Base-by-base conservation (phyloP, 2,113 vertebrate genomes). In the Lepus americanus region DNA sequence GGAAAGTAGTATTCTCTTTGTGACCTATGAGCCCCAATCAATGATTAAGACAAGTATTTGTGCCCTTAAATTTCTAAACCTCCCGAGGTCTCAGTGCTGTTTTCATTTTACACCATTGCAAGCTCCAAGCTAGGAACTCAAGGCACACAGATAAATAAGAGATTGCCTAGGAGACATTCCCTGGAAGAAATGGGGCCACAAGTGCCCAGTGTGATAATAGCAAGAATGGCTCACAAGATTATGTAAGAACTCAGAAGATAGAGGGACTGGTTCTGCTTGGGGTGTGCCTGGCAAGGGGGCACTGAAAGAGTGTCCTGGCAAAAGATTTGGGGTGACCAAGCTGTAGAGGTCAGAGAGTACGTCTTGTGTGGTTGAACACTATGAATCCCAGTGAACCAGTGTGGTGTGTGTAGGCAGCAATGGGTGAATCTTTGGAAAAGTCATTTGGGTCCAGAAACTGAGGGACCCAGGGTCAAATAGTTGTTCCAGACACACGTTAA, bases 1-100 rank as follows among this genome's bases (percentile, higher is more conserved):
- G 16, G 25, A 79, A 39, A 29, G 39, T 33, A 44, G 6, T 9
- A 14, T 73, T 72, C 22, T 78, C 29, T 55, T n/a, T 39, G 69
- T 84, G 87, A 59, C 9, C 39, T 80, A 8, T 89, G 59, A 36
- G 36, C n/a, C 39, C 10, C 1, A 9, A 73, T 39, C 63, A 63
- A 66, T 72, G 51, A 53, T 63, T 70, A 76, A 82, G 64, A 59
- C 51, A 74, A 69, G 55, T n/a, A 78, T 77, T 22, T 55, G 6
- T 85, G 66, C 23, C 36, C 59, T 89, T 89, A 23, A 25, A 36
- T 88, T 95, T 87, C 44, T 61, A 87, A 66, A 81, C 17, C 29
- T 67, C 44, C 22, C 19, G 14, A 23, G 59, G 11, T 39, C 72
- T 67, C 70, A n/a, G 0, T 44, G 20, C 69, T 59, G 55, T 59